These are phyloP conservation scores for Margarornis squamiger DNA, from an alignment of 2,797 vertebrate genomes.

Conservation along the genomic window DNA sequence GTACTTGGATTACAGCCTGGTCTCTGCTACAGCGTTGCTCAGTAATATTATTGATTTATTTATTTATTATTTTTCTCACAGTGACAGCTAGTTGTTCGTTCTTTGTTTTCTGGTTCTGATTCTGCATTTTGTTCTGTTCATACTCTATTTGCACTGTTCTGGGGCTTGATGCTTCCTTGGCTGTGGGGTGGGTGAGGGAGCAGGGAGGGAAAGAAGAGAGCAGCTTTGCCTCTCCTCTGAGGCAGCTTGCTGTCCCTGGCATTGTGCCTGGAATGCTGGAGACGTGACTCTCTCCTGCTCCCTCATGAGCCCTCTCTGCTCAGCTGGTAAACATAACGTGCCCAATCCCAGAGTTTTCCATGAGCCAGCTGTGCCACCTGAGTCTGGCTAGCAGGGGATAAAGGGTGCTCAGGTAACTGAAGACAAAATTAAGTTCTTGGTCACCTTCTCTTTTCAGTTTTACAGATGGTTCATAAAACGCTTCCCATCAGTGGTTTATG, in stretches of 20 bases:
- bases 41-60: neutral
- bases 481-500: neutral
- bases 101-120: neutral
- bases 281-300: neutral
- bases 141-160: neutral
- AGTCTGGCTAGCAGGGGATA: neutral
- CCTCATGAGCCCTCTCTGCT: neutral
- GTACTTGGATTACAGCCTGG: neutral
- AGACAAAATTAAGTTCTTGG: neutral
- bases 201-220: neutral
- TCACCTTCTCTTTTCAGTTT: neutral
- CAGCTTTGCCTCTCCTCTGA: neutral
- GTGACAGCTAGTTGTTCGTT: neutral
- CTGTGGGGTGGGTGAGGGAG: neutral
- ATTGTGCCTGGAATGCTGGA: neutral
- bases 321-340: neutral
- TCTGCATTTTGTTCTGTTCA: neutral
- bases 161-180: neutral
- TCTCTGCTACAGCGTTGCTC: neutral
- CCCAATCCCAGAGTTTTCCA: neutral
- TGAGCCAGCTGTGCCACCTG: neutral
- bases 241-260: neutral
- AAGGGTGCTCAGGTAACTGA: neutral
- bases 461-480: neutral
- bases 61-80: neutral